Evolutionary conservation across 2,797 vertebrate genomes (phyloP).

Genomic region (Gila robusta): DNA sequence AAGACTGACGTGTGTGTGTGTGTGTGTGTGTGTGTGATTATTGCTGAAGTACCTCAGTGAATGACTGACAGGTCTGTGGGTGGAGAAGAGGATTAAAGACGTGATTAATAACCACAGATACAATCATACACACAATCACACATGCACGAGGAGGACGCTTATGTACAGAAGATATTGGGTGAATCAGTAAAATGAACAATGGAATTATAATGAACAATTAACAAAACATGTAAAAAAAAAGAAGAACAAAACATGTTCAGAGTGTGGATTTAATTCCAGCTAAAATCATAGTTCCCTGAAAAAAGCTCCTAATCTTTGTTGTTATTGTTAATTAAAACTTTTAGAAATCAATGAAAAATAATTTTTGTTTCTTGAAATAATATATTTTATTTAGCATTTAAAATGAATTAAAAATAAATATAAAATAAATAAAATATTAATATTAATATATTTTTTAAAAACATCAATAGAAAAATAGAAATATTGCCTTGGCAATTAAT

Average conservation of each 20-base stretch:
- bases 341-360: no score
- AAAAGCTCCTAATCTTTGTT: background rate
- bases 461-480: no score
- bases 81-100: no score
- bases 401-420: background rate
- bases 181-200: background rate
- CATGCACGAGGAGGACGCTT: no score
- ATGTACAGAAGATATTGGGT: no score
- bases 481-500: no score
- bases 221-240: background rate
- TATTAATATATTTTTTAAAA: background rate
- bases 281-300: background rate
- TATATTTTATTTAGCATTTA: background rate
- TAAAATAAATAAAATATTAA: background rate
- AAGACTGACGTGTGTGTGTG: background rate
- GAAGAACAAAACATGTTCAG: background rate
- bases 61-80: no score
- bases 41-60: slow-evolving; percentile 51
- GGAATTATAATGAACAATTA: background rate
- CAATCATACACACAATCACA: no score
- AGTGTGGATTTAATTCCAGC: no score
- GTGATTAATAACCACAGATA: no score
- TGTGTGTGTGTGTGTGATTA: background rate
- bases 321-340: background rate
- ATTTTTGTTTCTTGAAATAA: background rate